Conservation (phyloP, 2,797 vertebrate genomes). For the Fundulus diaphanus region DNA sequence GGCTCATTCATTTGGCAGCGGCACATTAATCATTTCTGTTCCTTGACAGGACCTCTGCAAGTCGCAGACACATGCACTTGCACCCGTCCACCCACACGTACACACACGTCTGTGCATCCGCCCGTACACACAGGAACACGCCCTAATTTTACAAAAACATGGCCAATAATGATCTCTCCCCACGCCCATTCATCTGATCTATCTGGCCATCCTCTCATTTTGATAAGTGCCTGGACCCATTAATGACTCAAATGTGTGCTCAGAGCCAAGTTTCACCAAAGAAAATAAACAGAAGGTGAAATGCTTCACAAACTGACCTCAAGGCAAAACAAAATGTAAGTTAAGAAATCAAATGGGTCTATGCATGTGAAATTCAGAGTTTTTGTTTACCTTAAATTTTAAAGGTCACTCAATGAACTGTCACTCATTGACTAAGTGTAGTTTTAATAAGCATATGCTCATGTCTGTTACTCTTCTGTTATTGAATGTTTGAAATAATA, state of each 20-base stretch:
- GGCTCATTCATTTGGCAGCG: slow-evolving; percentile 62
- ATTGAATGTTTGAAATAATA: neutral
- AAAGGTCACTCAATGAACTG: neutral
- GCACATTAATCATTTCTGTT: slow-evolving; percentile 76
- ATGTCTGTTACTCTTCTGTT: too few species aligned
- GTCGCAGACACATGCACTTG: slow-evolving; percentile 23
- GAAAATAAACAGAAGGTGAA: slow-evolving; percentile 49
- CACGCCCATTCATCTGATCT: slow-evolving; percentile 36
- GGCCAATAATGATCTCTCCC: slow-evolving; percentile 43
- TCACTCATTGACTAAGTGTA: slow-evolving; percentile 1
- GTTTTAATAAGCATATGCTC: neutral
- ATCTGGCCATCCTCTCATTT: slow-evolving; percentile 30
- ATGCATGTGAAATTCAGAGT: neutral
- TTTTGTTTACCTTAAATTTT: neutral
- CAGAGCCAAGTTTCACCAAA: slow-evolving; percentile 27
- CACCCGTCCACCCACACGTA: slow-evolving; percentile 33
- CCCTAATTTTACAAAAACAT: slow-evolving; percentile 62
- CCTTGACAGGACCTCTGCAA: slow-evolving; percentile 63
- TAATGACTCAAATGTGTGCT: slow-evolving; percentile 35
- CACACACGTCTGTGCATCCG: slow-evolving; percentile 31
- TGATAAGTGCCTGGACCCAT: slow-evolving; percentile 33
- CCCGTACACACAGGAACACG: slow-evolving; percentile 44
- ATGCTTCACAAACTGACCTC: slow-evolving; percentile 47
- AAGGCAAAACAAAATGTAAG: slow-evolving; percentile 25
- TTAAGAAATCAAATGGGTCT: slow-evolving; percentile 16